A percentile compares a stretch with the other conserved stretches of the same genome.
These are phyloP conservation scores for Sipunculus nudus DNA, from an alignment of 2,888 invertebrate genomes.

Conservation along the genomic window DNA sequence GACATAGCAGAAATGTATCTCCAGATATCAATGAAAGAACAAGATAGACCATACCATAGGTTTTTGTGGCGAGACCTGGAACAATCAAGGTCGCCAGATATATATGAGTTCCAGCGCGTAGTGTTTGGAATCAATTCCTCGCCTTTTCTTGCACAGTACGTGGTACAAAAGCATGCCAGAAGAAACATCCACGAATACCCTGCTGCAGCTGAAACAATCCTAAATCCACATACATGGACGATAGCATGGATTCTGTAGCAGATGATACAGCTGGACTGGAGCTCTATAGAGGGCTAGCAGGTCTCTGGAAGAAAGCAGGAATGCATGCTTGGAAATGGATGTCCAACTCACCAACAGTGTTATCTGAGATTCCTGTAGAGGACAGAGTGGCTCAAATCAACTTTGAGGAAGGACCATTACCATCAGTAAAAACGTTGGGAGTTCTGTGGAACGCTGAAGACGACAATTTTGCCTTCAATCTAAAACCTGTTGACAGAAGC, in stretches of 20 bases:
- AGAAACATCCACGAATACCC: conserved; percentile 14
- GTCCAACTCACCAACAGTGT: conserved; percentile 30
- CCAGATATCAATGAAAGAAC: neutral
- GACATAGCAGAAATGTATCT: conserved; percentile 30
- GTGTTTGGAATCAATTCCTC: conserved; percentile 41
- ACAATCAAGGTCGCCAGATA: conserved; percentile 1
- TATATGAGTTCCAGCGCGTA: conserved; percentile 30
- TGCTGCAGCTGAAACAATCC: conserved; percentile 30
- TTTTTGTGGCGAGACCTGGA: conserved; percentile 18
- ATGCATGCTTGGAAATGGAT: conserved; percentile 20
- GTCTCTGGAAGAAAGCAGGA: conserved; percentile 10
- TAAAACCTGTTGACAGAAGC: conserved; percentile 2
- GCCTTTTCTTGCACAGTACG: conserved; percentile 37
- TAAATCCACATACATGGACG: conserved; percentile 42
- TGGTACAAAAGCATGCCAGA: conserved; percentile 29
- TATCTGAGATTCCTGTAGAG: conserved; percentile 26
- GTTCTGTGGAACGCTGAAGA: conserved; percentile 27
- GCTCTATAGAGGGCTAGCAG: conserved; percentile 18
- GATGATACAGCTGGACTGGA: conserved; percentile 18
- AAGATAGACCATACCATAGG: conserved; percentile 15
- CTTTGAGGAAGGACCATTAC: conserved; percentile 20
- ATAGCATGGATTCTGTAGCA: conserved; percentile 32
- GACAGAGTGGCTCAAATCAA: too few species aligned
- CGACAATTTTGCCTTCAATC: conserved; percentile 26
- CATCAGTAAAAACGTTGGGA: conserved; percentile 35